phyloP scores from a whole-genome alignment of 2,113 vertebrate genomes.

The Aphelocoma coerulescens region DNA sequence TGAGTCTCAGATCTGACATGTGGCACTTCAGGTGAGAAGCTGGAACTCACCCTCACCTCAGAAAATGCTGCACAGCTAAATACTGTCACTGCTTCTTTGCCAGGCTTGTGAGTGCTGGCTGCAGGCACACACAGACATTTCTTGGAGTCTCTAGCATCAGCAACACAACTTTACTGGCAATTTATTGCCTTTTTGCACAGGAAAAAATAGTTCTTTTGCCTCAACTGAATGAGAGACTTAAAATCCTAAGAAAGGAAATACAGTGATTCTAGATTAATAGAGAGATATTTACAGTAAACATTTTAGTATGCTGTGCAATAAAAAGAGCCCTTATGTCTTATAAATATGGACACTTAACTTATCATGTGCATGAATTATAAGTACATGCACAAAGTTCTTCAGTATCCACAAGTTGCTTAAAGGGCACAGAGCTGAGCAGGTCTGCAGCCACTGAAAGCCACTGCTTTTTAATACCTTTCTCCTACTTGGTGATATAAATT shows the following conservation, averaged over 20 bases:
- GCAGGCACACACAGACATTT: not conserved
- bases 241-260: slow-evolving; percentile 7
- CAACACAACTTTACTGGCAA: not conserved
- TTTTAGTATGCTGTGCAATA: not conserved
- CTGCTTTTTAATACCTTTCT: not conserved
- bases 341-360: not conserved
- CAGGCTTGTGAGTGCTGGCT: not conserved
- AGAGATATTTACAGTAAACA: not conserved
- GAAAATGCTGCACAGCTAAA: not conserved
- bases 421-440: not conserved
- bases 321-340: not conserved
- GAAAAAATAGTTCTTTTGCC: not conserved
- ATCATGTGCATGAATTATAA: not conserved
- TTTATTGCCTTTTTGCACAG: slow-evolving; percentile 14
- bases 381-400: not conserved
- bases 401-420: not conserved
- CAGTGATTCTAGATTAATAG: not conserved
- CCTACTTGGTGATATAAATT: not conserved
- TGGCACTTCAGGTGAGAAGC: not conserved
- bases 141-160: not conserved
- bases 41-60: not conserved
- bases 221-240: not conserved
- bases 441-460: not conserved
- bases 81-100: not conserved
- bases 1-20: not conserved